Percentiles rank a stretch among this genome's conserved stretches.
Conservation (phyloP, 2,113 vertebrate species). For the human (Homo sapiens) region DNA sequence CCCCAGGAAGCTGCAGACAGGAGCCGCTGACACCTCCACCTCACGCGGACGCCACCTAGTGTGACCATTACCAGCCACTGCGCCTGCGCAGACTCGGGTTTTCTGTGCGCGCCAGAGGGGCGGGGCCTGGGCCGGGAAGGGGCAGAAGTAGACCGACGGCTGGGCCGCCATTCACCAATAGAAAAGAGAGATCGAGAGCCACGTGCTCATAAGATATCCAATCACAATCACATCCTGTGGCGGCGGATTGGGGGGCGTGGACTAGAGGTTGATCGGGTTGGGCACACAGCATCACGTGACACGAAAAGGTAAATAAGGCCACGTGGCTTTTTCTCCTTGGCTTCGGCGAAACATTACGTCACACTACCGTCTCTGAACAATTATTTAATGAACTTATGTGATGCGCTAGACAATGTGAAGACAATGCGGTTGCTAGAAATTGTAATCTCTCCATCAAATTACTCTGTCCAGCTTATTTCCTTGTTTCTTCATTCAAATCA, state of each 20-base stretch:
- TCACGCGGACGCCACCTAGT: rapidly evolving
- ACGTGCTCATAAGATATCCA: neutral
- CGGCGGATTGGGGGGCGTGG: rapidly evolving
- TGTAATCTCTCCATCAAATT: neutral
- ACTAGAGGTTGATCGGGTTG: rapidly evolving
- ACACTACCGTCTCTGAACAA: rapidly evolving
- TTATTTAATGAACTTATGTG: neutral
- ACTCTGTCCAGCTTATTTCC: neutral
- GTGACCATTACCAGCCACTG: rapidly evolving
- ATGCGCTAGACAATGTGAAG: neutral
- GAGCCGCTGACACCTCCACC: rapidly evolving
- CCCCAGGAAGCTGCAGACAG: rapidly evolving
- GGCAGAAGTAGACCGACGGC: rapidly evolving
- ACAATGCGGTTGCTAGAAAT: neutral
- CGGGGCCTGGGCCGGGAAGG: neutral
- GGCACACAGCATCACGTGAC: neutral
- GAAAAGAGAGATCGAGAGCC: neutral
- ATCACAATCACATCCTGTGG: neutral
- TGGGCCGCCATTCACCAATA: neutral
- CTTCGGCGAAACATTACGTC: rapidly evolving
- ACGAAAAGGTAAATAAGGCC: slow-evolving; percentile 40
- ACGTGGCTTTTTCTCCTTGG: neutral
- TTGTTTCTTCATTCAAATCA: neutral
- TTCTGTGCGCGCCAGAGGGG: rapidly evolving
- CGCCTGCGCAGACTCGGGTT: neutral